Evolutionary conservation across 2,888 invertebrate genomes (phyloP).

Genomic region (Tetramorium bicarinatum): DNA sequence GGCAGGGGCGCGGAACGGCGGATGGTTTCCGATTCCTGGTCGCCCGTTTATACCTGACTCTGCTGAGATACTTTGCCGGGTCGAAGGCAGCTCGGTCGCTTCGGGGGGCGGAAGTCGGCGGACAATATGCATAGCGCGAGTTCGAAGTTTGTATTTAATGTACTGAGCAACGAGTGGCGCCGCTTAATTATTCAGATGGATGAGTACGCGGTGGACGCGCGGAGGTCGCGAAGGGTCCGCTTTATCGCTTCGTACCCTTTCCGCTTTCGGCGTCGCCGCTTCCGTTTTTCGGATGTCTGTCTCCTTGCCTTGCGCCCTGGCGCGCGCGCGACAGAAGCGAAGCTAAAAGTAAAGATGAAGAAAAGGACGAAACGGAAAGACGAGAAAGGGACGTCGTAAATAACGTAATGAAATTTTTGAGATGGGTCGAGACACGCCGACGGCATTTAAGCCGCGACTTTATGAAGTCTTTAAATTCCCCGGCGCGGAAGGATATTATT

Average conservation of each 20-base stretch:
- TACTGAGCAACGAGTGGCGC: constrained; percentile 66
- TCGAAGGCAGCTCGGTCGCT: background rate
- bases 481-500: constrained; percentile 54
- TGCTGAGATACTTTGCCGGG: background rate
- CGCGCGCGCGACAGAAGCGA: background rate
- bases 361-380: constrained; percentile 7
- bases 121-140: constrained; percentile 62
- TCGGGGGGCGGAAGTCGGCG: constrained; percentile 56
- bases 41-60: constrained; percentile 9
- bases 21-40: constrained; percentile 20
- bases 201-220: constrained; percentile 39
- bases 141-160: constrained; percentile 67
- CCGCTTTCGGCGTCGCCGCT: background rate
- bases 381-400: constrained; percentile 37
- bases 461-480: constrained; percentile 58
- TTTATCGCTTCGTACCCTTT: background rate
- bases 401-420: constrained; percentile 51
- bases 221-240: background rate
- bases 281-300: constrained; percentile 26
- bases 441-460: constrained; percentile 57
- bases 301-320: background rate
- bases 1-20: background rate
- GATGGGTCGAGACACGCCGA: constrained; percentile 44
- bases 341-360: background rate
- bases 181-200: constrained; percentile 70